A percentile compares a stretch with the other conserved stretches of the same genome.
Evolutionary conservation across 2,888 invertebrate genomes (phyloP).

Genomic region (Anagyrus pseudococci): DNA sequence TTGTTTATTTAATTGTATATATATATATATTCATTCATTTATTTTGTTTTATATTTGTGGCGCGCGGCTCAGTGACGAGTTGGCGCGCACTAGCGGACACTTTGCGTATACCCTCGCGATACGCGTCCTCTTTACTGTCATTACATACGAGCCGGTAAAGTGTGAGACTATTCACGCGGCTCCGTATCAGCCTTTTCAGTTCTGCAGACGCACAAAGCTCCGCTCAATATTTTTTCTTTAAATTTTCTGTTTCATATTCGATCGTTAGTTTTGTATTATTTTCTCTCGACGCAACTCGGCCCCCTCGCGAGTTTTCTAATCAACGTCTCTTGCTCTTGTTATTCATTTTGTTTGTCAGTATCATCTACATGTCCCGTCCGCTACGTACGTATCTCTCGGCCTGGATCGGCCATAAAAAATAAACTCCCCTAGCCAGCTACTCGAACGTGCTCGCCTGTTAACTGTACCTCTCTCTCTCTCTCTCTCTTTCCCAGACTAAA

Average conservation of each 20-base stretch:
- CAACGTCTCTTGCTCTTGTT: too few species aligned
- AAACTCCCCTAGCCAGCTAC: constrained; percentile 57
- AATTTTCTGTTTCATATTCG: constrained; percentile 1
- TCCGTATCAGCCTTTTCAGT: neutral
- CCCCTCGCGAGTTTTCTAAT: too few species aligned
- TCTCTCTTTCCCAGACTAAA: too few species aligned
- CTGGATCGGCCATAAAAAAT: constrained; percentile 59
- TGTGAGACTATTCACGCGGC: neutral
- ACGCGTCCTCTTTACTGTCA: constrained; percentile 33
- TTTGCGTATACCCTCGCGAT: too few species aligned
- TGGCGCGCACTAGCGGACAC: constrained; percentile 36
- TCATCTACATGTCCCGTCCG: too few species aligned
- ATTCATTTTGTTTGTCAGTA: too few species aligned
- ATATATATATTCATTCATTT: constrained; percentile 19
- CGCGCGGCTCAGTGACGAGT: constrained; percentile 36
- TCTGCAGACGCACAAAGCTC: neutral
- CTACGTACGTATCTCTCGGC: constrained; percentile 35
- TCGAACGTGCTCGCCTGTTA: constrained; percentile 11
- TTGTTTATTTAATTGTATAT: neutral
- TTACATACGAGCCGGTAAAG: neutral
- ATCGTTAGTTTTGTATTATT: constrained; percentile 6
- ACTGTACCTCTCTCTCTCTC: too few species aligned
- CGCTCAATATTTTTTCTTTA: constrained; percentile 7
- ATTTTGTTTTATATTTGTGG: constrained; percentile 31
- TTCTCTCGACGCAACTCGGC: too few species aligned